A percentile compares a stretch with the other conserved stretches of the same genome.
Conservation (phyloP, 2,888 invertebrate genomes). For the Creontiades dilutus region DNA sequence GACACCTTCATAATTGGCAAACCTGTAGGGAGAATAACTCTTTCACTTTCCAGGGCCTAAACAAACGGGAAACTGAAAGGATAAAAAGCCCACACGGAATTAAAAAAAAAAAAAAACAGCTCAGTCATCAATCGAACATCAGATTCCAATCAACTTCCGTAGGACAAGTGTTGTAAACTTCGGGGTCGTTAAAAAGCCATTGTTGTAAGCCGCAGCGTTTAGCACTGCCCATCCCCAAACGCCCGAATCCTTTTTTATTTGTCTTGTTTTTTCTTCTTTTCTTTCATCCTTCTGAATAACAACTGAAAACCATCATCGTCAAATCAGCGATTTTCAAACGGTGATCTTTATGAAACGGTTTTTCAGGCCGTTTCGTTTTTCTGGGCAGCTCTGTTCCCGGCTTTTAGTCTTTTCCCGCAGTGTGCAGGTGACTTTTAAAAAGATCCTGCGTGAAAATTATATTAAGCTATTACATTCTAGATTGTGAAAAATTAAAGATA, state of each 20-base stretch:
- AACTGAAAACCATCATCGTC: conserved; percentile 12
- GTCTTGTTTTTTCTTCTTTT: background rate
- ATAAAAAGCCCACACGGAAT: background rate
- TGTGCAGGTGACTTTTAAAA: too few relatives aligned
- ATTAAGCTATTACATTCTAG: too few relatives aligned
- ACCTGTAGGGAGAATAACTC: too few relatives aligned
- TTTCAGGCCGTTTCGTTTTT: background rate
- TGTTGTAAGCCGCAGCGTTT: background rate
- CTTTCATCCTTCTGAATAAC: background rate
- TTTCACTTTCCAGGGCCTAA: too few relatives aligned
- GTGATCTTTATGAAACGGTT: background rate
- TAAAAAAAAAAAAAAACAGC: background rate
- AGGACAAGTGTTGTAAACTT: conserved; percentile 20
- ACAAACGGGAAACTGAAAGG: too few relatives aligned
- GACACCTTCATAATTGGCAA: too few relatives aligned
- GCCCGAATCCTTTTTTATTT: too few relatives aligned
- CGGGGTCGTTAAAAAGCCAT: background rate
- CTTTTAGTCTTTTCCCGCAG: too few relatives aligned
- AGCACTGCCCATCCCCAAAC: background rate
- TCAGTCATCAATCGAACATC: background rate
- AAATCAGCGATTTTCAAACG: background rate
- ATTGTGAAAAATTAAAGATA: too few relatives aligned
- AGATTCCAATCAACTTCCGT: background rate
- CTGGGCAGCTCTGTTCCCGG: too few relatives aligned
- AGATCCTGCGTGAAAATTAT: too few relatives aligned